Evolutionary conservation across 2,888 invertebrate species (phyloP).

Genomic region (Nyleta sp.): DNA sequence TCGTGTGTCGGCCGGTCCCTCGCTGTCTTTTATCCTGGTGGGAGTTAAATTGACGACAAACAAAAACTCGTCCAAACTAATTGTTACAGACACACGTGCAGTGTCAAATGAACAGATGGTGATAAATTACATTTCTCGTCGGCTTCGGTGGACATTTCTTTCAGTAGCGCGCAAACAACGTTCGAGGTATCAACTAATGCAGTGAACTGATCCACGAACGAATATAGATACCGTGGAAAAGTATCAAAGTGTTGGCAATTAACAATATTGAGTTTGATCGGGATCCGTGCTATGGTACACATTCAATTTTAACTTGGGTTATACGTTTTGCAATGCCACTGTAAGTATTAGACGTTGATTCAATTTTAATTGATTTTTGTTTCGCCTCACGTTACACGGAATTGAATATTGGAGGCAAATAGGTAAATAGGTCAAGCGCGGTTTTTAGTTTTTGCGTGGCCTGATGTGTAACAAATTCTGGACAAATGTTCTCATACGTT

Average conservation of each 20-base stretch:
- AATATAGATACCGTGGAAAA: conserved; percentile 27
- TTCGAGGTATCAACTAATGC: conserved; percentile 49
- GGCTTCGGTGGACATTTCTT: conserved; percentile 48
- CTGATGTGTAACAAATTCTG: no score
- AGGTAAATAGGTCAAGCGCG: no score
- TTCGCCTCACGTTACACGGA: no score
- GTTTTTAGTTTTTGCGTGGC: no score
- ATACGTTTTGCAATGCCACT: no score
- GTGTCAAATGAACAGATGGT: conserved; percentile 58
- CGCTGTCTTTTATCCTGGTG: conserved; percentile 17
- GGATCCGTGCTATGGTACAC: conserved; percentile 8
- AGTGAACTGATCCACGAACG: conserved; percentile 30
- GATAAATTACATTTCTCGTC: conserved; percentile 56
- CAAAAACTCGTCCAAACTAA: conserved; percentile 55
- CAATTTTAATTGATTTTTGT: no score
- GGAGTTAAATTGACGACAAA: conserved; percentile 47
- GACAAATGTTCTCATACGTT: no score
- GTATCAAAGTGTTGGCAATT: conserved; percentile 34
- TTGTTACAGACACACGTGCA: conserved; percentile 55
- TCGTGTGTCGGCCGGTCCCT: conserved; percentile 4
- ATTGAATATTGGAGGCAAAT: no score
- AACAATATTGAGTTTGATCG: conserved; percentile 11
- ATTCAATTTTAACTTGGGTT: not conserved
- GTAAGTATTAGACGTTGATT: no score
- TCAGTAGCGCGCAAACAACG: conserved; percentile 55